Percentiles rank a stretch among this genome's conserved stretches.
These are phyloP conservation scores for Vireo griseus DNA, from an alignment of 2,797 vertebrate genomes.

Conservation along the genomic window DNA sequence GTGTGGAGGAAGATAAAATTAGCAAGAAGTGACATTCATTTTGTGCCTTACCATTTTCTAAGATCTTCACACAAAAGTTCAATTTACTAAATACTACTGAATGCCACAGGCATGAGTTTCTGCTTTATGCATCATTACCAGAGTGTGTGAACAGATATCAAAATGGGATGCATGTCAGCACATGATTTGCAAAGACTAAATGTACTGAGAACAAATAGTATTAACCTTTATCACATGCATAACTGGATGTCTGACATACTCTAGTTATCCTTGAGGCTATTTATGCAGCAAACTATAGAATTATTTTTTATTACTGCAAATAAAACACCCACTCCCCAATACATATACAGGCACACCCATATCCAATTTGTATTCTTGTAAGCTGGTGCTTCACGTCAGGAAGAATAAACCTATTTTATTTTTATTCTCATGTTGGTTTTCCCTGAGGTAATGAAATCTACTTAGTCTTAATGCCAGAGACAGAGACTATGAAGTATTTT, in stretches of 20 bases:
- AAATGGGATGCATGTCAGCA: conserved; percentile 67
- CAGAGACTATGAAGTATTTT: background rate
- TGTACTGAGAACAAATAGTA: conserved; percentile 54
- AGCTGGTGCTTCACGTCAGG: background rate
- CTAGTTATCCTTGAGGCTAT: conserved; percentile 60
- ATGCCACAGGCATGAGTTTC: conserved; percentile 26
- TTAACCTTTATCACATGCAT: conserved; percentile 61
- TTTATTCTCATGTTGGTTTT: background rate
- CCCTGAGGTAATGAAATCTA: background rate
- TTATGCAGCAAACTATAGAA: conserved; percentile 61
- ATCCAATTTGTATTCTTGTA: conserved; percentile 37
- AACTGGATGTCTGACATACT: conserved; percentile 67
- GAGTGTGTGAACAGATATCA: conserved; percentile 60
- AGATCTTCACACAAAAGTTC: conserved; percentile 60
- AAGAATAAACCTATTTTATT: conserved; percentile 9
- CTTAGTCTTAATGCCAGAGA: background rate
- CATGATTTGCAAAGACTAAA: conserved; percentile 66
- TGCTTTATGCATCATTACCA: conserved; percentile 41
- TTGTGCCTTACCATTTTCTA: conserved; percentile 56
- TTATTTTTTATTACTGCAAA: conserved; percentile 71
- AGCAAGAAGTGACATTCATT: conserved; percentile 22
- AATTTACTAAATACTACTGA: conserved; percentile 57
- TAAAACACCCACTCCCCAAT: background rate
- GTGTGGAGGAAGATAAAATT: conserved; percentile 20
- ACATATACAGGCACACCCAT: background rate